Conservation (phyloP, 2,113 vertebrate species). For the Stigmatopora nigra region DNA sequence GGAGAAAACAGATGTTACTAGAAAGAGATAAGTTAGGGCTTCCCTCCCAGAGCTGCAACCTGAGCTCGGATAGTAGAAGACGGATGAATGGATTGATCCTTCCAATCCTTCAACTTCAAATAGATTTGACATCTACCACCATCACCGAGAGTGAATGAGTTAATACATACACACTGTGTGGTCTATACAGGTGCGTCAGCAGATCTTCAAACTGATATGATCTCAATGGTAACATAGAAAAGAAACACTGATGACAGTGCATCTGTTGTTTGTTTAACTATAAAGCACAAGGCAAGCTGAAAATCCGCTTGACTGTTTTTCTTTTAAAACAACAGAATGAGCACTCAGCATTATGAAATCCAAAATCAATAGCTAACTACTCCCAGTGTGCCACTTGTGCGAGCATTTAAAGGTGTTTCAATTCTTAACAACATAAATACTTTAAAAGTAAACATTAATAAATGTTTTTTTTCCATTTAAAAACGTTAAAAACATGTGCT, state of each 20-base stretch:
- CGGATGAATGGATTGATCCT: too few relatives aligned
- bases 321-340: background rate
- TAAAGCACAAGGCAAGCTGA: background rate
- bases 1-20: too few relatives aligned
- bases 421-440: slow-evolving; percentile 12
- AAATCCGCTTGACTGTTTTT: background rate
- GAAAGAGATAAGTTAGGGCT: too few relatives aligned
- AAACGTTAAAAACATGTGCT: background rate
- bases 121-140: too few relatives aligned
- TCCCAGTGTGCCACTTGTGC: background rate
- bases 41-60: too few relatives aligned
- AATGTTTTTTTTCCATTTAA: background rate
- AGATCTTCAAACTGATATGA: background rate
- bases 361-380: slow-evolving; percentile 11
- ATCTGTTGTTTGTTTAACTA: background rate
- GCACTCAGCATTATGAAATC: slow-evolving; percentile 1
- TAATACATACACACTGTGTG: too few relatives aligned
- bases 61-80: too few relatives aligned
- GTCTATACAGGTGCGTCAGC: too few relatives aligned
- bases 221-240: background rate
- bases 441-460: background rate
- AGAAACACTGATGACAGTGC: background rate
- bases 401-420: background rate
- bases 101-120: too few relatives aligned
- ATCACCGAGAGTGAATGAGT: too few relatives aligned